phyloP scores from a whole-genome alignment of 2,888 invertebrate genomes.

The Malthinus seriepunctatus region DNA sequence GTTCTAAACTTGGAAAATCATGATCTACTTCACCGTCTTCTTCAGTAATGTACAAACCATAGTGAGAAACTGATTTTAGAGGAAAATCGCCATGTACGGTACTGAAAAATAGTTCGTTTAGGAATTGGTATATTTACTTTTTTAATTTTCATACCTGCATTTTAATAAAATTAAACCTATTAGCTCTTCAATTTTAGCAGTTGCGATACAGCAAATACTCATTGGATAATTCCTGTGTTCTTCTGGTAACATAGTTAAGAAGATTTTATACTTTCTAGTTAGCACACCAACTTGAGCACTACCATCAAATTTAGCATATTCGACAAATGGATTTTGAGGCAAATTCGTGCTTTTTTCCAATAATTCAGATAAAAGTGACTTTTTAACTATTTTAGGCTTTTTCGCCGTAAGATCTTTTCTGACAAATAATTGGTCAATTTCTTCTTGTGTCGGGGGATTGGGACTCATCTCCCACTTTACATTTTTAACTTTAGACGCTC shows the following conservation, averaged over 20 bases:
- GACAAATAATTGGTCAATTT: conserved; percentile 63
- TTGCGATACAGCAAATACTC: conserved; percentile 77
- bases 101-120: conserved; percentile 46
- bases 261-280: conserved; percentile 86
- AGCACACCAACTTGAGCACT: conserved; percentile 78
- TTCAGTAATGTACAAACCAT: conserved; percentile 92
- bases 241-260: conserved; percentile 83
- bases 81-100: conserved; percentile 66
- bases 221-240: conserved; percentile 84
- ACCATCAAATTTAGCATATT: conserved; percentile 92
- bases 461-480: conserved; percentile 71
- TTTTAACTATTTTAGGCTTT: conserved; percentile 36
- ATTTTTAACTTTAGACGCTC: conserved; percentile 75
- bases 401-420: conserved; percentile 54
- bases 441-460: conserved; percentile 59
- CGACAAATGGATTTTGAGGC: conserved; percentile 84
- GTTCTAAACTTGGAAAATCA: conserved; percentile 91
- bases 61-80: conserved; percentile 69
- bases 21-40: conserved; percentile 94
- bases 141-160: conserved; percentile 59
- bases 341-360: conserved; percentile 75
- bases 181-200: conserved; percentile 86
- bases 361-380: conserved; percentile 75
- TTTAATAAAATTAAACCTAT: conserved; percentile 93
- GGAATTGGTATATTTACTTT: too few species aligned